Percentiles rank a stretch among this genome's conserved stretches.
Conservation (phyloP, 2,113 vertebrate genomes). For the Thalassarche chlororhynchos region DNA sequence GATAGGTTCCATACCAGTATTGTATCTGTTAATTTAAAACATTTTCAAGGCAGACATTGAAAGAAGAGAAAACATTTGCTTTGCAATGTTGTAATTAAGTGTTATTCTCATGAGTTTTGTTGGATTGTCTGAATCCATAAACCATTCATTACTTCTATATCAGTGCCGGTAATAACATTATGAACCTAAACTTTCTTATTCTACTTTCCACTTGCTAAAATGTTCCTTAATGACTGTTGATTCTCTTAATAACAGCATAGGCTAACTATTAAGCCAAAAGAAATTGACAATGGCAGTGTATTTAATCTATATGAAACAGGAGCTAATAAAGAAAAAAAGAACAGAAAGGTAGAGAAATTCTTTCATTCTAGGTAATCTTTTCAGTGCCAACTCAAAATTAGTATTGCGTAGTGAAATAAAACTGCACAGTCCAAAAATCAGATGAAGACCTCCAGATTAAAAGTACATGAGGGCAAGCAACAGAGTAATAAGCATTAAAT, state of each 20-base stretch:
- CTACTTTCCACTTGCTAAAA: not conserved
- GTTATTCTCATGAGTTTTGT: not conserved
- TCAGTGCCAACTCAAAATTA: not conserved
- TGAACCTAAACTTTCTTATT: not conserved
- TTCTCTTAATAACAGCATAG: not conserved
- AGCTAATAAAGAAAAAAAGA: not conserved
- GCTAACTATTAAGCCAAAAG: not conserved
- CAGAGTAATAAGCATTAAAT: not conserved
- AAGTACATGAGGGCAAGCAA: not conserved
- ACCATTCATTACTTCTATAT: not conserved
- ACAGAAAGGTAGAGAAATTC: not conserved
- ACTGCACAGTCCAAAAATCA: not conserved
- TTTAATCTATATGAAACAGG: not conserved
- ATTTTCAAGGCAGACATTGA: not conserved
- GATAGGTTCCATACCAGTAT: not conserved
- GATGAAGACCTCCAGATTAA: not conserved
- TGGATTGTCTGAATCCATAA: constrained; percentile 6
- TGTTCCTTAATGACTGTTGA: not conserved
- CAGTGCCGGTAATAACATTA: not conserved
- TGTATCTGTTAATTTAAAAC: not conserved
- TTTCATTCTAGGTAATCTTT: not conserved
- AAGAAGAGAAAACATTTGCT: not conserved
- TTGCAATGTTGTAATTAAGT: not conserved
- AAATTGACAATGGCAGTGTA: not conserved
- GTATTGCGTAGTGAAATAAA: not conserved